These are phyloP conservation scores for Channa maculata DNA, from an alignment of 2,113 vertebrate genomes.

Conservation along the genomic window DNA sequence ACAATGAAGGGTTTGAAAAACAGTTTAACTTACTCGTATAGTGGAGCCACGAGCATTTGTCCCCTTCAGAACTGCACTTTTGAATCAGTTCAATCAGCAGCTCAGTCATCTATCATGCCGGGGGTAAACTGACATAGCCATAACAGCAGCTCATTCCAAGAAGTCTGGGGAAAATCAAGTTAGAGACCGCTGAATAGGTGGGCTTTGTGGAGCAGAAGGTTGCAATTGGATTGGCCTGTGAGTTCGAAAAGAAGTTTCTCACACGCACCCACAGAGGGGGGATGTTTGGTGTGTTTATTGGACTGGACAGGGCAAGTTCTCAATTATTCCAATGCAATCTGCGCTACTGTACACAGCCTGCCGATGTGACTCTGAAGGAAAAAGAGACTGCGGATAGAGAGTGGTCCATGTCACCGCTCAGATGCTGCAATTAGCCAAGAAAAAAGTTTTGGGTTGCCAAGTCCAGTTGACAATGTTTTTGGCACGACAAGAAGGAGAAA, in stretches of 20 bases:
- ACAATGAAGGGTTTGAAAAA: not conserved
- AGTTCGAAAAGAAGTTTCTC: slow-evolving; percentile 29
- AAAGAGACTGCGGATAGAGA: not conserved
- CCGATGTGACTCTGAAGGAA: not conserved
- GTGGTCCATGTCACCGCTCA: not conserved
- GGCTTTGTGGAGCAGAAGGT: slow-evolving; percentile 19
- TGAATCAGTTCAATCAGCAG: slow-evolving; percentile 66
- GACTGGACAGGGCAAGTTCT: slow-evolving; percentile 37
- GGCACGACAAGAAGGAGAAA: not conserved
- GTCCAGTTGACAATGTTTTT: not conserved
- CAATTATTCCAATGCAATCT: slow-evolving; percentile 52
- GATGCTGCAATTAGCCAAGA: not conserved
- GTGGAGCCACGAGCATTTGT: slow-evolving; percentile 47
- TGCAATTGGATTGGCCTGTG: slow-evolving; percentile 40
- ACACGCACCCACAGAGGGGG: not conserved
- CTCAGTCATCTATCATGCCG: slow-evolving; percentile 56
- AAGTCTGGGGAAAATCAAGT: slow-evolving; percentile 54
- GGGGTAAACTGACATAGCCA: slow-evolving; percentile 43
- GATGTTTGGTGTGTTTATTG: slow-evolving; percentile 29
- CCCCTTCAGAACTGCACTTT: slow-evolving; percentile 46
- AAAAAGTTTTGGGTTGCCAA: not conserved
- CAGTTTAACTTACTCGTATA: slow-evolving; percentile 23
- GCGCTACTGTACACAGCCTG: not conserved
- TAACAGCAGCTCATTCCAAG: slow-evolving; percentile 44
- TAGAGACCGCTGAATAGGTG: slow-evolving; percentile 37